Evolutionary conservation across 2,888 invertebrate species (phyloP).

Genomic region (Sympetrum striolatum): DNA sequence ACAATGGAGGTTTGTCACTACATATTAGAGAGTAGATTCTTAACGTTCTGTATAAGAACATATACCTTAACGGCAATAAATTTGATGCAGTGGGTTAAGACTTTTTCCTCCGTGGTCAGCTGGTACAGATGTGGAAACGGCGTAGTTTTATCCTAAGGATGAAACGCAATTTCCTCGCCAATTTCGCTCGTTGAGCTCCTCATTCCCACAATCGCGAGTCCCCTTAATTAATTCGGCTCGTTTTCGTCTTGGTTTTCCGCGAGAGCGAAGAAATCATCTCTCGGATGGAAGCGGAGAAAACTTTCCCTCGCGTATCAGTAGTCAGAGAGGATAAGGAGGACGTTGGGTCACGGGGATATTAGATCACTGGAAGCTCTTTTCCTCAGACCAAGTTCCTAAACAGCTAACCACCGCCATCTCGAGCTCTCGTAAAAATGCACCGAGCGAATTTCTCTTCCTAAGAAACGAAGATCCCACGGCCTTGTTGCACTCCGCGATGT

Average conservation of each 20-base stretch:
- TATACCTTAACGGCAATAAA: too few relatives aligned
- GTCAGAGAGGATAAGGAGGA: background rate
- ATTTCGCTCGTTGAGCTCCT: too few relatives aligned
- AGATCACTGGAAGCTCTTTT: background rate
- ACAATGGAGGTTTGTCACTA: too few relatives aligned
- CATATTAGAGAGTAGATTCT: too few relatives aligned
- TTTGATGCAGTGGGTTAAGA: too few relatives aligned
- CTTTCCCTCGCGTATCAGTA: slow-evolving; percentile 15
- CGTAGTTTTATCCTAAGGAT: too few relatives aligned
- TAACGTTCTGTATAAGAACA: too few relatives aligned
- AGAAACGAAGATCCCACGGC: background rate
- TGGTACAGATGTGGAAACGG: too few relatives aligned
- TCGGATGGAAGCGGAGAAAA: background rate
- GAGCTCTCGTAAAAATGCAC: background rate
- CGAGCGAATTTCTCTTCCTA: background rate
- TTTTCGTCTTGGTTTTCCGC: background rate
- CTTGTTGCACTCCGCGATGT: background rate
- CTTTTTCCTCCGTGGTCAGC: too few relatives aligned
- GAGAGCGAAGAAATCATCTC: background rate
- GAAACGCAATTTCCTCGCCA: too few relatives aligned
- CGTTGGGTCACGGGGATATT: slow-evolving; percentile 37
- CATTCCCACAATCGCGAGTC: background rate
- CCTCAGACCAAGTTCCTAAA: slow-evolving; percentile 16
- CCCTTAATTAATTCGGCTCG: background rate
- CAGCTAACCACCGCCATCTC: background rate